Base-by-base conservation (phyloP, 2,797 vertebrate genomes). In the Falco cherrug region DNA sequence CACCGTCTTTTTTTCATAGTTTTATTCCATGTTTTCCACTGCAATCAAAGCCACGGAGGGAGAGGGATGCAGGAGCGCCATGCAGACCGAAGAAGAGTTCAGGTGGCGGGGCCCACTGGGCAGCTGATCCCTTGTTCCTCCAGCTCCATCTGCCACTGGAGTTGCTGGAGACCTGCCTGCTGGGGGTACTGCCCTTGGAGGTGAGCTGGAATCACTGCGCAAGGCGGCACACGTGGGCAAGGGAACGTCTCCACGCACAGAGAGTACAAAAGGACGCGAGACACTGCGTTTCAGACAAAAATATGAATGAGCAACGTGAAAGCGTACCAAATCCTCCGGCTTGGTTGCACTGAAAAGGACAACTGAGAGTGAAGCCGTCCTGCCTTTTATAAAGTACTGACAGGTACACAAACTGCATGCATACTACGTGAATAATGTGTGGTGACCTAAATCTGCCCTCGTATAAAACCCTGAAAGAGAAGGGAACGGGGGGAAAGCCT, bases 391-490 rank as follows among this genome's bases (percentile, higher is more conserved):
- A 29, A 80, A 16, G 68, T 47, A 68, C 12, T 41, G 57, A 33
- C 13, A 33, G 41, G 60, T 65, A 67, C 51, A 60, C 19, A 56
- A 14, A 68, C 7, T 14, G 56, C 21, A 17, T 7, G 31, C 5
- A 2, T 28, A 2, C 22, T 35, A 5, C 0, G 0, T 63, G 60
- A 85, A 73, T 63, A 63, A 63, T 0, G 3, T 15, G 13, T 21
- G 19, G 28, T 26, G 13, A 48, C 43, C 76, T 68, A 7, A 43
- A 70, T 48, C n/a, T 15, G 56, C 35, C 39, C 41, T 28, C n/a
- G 16, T 2, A 1, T 29, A 35, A 60, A 87, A 28, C 43, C 17
- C 16, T 25, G 54, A 18, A 18, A 43, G 79, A 50, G 84, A 53
- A 84, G 57, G 54, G 31, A n/a, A 45, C 1, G 25, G 26, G 48